phyloP scores from a whole-genome alignment of 1,140 invertebrate species.

The Drosophila oshimai region DNA sequence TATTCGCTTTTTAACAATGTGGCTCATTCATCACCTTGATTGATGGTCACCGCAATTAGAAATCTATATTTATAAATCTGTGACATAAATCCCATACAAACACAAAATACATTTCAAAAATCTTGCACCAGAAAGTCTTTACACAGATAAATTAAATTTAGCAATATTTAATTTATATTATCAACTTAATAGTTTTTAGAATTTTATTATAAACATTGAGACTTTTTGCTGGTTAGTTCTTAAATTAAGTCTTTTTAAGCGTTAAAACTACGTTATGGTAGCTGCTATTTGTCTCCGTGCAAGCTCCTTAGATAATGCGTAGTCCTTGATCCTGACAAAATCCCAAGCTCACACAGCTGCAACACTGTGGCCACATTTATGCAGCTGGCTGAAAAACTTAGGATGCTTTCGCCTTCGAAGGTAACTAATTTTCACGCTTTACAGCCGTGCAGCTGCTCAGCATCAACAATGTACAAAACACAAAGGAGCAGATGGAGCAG shows the following conservation, averaged over 20 bases:
- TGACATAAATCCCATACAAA: no score
- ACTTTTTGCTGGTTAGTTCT: neutral
- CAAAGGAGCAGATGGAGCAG: neutral
- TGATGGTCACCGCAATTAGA: slow-evolving; percentile 9
- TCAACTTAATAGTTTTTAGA: neutral
- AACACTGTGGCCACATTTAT: slow-evolving; percentile 46
- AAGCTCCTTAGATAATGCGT: neutral
- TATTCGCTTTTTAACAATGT: slow-evolving; percentile 7
- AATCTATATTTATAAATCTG: no score
- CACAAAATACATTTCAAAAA: no score
- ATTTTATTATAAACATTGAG: no score
- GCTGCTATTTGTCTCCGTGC: neutral
- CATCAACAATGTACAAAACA: slow-evolving; percentile 54
- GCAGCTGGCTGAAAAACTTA: slow-evolving; percentile 18
- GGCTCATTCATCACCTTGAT: slow-evolving; percentile 30
- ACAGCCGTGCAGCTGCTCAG: slow-evolving; percentile 1
- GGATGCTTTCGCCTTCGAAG: neutral
- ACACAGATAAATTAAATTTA: no score
- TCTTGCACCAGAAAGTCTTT: no score
- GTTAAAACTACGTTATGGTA: no score
- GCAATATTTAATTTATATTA: no score
- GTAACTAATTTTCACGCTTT: slow-evolving; percentile 63
- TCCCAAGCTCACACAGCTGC: slow-evolving; percentile 18
- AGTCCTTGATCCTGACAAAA: neutral
- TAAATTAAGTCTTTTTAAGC: no score